phyloP scores from a whole-genome alignment of 2,888 invertebrate genomes.

The Girardia tigrina region DNA sequence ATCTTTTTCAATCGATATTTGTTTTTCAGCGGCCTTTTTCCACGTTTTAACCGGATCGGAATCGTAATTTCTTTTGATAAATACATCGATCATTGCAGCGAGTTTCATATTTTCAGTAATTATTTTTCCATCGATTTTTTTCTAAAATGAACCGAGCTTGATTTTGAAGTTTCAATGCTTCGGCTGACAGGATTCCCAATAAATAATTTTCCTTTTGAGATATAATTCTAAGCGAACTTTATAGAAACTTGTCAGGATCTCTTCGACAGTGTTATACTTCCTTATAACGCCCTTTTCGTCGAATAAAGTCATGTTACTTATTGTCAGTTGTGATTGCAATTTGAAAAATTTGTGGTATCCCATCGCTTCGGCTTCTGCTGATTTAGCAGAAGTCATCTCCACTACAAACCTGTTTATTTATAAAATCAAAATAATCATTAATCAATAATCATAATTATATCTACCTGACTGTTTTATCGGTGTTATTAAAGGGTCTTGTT shows the following conservation, averaged over 20 bases:
- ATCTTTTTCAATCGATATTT: not conserved
- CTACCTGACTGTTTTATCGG: no score
- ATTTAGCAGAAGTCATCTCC: slow-evolving; percentile 61
- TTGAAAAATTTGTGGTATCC: slow-evolving; percentile 89
- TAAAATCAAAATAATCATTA: no score
- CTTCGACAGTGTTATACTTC: slow-evolving; percentile 63
- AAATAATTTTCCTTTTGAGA: slow-evolving; percentile 71
- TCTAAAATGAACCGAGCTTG: slow-evolving; percentile 87
- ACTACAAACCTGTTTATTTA: no score
- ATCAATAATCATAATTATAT: no score
- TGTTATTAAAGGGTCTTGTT: no score
- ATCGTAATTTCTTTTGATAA: slow-evolving; percentile 48
- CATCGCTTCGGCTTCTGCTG: slow-evolving; percentile 63
- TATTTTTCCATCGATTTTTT: slow-evolving; percentile 66
- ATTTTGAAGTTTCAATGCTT: slow-evolving; percentile 71
- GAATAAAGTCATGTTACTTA: slow-evolving; percentile 65
- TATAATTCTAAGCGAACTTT: slow-evolving; percentile 62
- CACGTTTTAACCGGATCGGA: slow-evolving; percentile 59
- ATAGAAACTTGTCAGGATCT: slow-evolving; percentile 70
- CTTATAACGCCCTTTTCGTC: not conserved
- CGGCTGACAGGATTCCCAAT: slow-evolving; percentile 75
- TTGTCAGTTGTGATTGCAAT: slow-evolving; percentile 64
- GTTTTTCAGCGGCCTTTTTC: slow-evolving; percentile 44
- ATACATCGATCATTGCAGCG: slow-evolving; percentile 42
- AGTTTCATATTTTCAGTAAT: slow-evolving; percentile 67